phyloP scores from a whole-genome alignment of 2,888 invertebrate genomes.

The Xylota sylvarum region DNA sequence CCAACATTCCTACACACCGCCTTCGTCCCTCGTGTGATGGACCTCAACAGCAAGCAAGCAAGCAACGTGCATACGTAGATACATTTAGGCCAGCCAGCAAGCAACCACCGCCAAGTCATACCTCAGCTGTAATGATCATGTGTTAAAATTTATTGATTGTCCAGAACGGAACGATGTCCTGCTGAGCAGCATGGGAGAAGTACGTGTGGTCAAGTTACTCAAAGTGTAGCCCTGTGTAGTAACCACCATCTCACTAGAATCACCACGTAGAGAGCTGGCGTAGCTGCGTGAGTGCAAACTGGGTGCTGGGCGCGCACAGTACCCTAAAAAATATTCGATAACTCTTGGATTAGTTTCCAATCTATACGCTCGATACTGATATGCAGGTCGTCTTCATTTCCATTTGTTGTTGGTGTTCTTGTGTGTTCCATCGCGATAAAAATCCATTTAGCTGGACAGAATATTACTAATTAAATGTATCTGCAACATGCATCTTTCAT shows the following conservation, averaged over 20 bases:
- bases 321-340: constrained; percentile 69
- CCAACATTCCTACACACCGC: constrained; percentile 31
- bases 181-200: constrained; percentile 84
- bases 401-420: constrained; percentile 43
- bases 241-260: constrained; percentile 66
- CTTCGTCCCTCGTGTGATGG: not conserved
- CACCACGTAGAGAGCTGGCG: constrained; percentile 50
- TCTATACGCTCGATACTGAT: constrained; percentile 70
- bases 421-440: constrained; percentile 71
- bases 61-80: constrained; percentile 12
- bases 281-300: constrained; percentile 73
- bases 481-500: constrained; percentile 78
- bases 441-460: constrained; percentile 77
- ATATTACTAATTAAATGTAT: constrained; percentile 79
- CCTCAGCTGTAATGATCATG: constrained; percentile 82
- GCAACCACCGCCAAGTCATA: constrained; percentile 61
- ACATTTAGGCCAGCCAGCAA: constrained; percentile 44
- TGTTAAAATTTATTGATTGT: constrained; percentile 85
- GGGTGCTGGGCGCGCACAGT: constrained; percentile 52
- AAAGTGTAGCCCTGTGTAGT: constrained; percentile 73
- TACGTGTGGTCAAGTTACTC: constrained; percentile 83
- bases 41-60: not conserved
- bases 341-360: constrained; percentile 75
- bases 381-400: constrained; percentile 75
- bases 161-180: constrained; percentile 82